These are phyloP conservation scores for Diprion similis DNA, from an alignment of 1,140 invertebrate genomes.

Conservation along the genomic window DNA sequence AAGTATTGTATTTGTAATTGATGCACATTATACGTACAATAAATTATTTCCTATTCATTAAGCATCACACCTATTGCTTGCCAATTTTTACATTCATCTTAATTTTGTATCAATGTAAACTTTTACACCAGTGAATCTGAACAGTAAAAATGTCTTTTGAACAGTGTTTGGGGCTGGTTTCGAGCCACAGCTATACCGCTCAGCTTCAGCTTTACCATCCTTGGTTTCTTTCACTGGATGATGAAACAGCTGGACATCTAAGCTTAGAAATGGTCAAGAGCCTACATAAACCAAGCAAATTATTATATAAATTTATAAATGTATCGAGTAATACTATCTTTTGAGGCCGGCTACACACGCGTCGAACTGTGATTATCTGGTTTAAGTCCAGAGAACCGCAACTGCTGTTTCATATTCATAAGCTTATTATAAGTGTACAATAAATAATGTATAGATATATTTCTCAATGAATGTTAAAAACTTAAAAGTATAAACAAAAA, in stretches of 20 bases:
- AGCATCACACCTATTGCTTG: not conserved
- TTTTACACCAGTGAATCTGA: conserved; percentile 16
- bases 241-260: conserved; percentile 70
- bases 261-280: not conserved
- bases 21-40: conserved; percentile 6
- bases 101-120: not conserved
- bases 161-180: conserved; percentile 75
- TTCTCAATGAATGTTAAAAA: no score
- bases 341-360: no score
- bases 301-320: no score
- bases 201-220: conserved; percentile 75
- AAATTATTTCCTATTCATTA: conserved; percentile 10
- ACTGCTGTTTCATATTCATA: no score
- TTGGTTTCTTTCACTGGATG: conserved; percentile 80
- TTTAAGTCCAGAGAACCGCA: no score
- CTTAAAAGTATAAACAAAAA: no score
- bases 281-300: no score
- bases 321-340: no score
- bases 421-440: no score
- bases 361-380: no score
- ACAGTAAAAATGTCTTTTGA: conserved; percentile 19
- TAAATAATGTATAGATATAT: no score
- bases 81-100: not conserved
- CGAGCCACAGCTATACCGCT: conserved; percentile 76
- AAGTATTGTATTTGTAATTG: conserved; percentile 16